Evolutionary conservation across 2,113 vertebrate species (phyloP).

Genomic region (Okapia johnstoni): DNA sequence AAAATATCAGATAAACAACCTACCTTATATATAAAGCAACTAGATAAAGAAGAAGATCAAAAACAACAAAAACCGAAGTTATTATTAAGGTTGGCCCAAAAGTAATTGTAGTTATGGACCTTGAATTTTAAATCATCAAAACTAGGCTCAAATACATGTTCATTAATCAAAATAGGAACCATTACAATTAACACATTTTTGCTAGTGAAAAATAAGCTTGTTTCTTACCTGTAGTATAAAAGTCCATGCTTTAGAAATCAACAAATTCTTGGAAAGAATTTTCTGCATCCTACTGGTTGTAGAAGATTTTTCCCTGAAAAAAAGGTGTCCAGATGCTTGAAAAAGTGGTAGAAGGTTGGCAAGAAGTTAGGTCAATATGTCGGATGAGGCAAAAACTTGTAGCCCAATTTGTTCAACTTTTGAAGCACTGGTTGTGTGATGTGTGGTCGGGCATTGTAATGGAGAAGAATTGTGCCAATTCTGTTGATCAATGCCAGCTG

Average conservation of each 20-base stretch:
- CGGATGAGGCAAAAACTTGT: neutral
- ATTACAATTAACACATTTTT: neutral
- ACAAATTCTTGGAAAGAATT: neutral
- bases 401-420: neutral
- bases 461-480: neutral
- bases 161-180: neutral
- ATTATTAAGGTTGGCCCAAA: neutral
- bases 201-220: neutral
- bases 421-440: neutral
- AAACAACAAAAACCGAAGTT: neutral
- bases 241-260: neutral
- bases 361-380: neutral
- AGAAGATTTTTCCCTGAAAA: neutral
- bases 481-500: neutral
- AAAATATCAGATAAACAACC: neutral
- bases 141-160: neutral
- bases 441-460: neutral
- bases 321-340: neutral
- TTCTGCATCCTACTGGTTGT: neutral
- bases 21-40: neutral
- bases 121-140: neutral
- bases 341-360: neutral
- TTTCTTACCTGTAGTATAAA: neutral
- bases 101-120: neutral
- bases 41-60: neutral